Conservation (phyloP, 2,797 vertebrate genomes). For the Scomberomorus guttatus region DNA sequence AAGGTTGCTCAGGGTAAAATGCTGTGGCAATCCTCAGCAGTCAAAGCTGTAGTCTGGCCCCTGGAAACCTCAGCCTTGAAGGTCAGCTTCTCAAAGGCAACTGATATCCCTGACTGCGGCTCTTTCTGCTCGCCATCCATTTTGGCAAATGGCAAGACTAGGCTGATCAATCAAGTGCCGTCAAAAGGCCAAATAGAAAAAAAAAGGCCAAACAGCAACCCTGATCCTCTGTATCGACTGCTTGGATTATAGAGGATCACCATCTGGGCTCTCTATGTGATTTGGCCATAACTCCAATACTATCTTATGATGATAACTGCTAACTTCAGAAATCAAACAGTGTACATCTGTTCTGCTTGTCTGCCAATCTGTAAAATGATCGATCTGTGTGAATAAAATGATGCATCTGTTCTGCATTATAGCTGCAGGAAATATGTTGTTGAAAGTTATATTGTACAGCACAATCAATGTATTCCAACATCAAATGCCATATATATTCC, state of each 20-base stretch:
- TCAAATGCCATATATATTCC: slow-evolving; percentile 3
- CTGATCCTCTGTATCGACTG: slow-evolving; percentile 73
- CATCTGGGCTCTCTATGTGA: slow-evolving; percentile 46
- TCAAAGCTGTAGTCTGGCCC: slow-evolving; percentile 61
- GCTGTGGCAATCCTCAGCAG: slow-evolving; percentile 41
- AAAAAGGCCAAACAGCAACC: slow-evolving; percentile 54
- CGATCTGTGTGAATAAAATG: slow-evolving; percentile 1
- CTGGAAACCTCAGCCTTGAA: slow-evolving; percentile 72
- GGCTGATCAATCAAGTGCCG: slow-evolving; percentile 81
- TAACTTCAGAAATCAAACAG: slow-evolving; percentile 28
- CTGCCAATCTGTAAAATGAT: slow-evolving; percentile 19
- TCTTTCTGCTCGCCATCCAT: slow-evolving; percentile 77
- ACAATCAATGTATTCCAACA: neutral
- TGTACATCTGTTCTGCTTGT: slow-evolving; percentile 8
- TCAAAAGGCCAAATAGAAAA: slow-evolving; percentile 77
- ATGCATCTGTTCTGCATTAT: slow-evolving; percentile 14
- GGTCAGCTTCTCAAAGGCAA: slow-evolving; percentile 78
- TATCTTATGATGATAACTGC: slow-evolving; percentile 46
- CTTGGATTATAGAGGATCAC: slow-evolving; percentile 70
- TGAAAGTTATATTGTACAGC: neutral
- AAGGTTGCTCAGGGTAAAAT: slow-evolving; percentile 49
- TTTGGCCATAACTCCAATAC: slow-evolving; percentile 62
- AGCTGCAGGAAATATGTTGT: slow-evolving; percentile 7
- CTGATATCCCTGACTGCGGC: slow-evolving; percentile 76
- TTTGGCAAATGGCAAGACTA: slow-evolving; percentile 78